Conservation (phyloP, 2,113 vertebrate species). For the Bubalus kerabau region DNA sequence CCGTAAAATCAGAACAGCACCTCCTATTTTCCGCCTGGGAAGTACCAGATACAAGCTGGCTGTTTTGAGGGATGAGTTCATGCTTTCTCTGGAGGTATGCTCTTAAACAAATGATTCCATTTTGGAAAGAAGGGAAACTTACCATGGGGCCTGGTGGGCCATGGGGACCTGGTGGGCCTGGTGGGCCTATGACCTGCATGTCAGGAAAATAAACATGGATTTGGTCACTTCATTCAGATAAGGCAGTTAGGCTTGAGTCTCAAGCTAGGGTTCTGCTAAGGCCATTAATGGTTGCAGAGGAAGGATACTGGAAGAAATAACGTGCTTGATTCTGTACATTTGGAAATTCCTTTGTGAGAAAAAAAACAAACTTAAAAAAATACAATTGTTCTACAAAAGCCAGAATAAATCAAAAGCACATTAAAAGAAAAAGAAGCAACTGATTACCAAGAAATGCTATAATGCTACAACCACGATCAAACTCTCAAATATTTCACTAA, state of each 20-base stretch:
- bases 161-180: conserved; percentile 92
- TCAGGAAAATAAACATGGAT: conserved; percentile 65
- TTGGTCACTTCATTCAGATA: conserved; percentile 64
- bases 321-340: neutral
- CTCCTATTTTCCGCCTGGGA: neutral
- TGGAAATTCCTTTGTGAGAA: conserved; percentile 25
- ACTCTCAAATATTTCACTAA: neutral
- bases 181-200: conserved; percentile 90
- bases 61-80: neutral
- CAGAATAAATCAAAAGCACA: conserved; percentile 38
- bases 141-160: conserved; percentile 98
- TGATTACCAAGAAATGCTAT: conserved; percentile 15
- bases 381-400: conserved; percentile 4
- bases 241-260: conserved; percentile 24
- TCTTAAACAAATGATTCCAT: neutral
- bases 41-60: neutral
- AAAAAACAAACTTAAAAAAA: neutral
- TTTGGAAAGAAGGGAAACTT: conserved; percentile 68
- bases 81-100: neutral
- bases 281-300: conserved; percentile 3
- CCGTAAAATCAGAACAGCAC: neutral
- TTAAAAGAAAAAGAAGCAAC: conserved; percentile 45
- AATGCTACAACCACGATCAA: neutral
- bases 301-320: conserved; percentile 5
- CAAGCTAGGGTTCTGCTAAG: conserved; percentile 11